phyloP scores from a whole-genome alignment of 2,888 invertebrate genomes.

The Limenitis camilla region DNA sequence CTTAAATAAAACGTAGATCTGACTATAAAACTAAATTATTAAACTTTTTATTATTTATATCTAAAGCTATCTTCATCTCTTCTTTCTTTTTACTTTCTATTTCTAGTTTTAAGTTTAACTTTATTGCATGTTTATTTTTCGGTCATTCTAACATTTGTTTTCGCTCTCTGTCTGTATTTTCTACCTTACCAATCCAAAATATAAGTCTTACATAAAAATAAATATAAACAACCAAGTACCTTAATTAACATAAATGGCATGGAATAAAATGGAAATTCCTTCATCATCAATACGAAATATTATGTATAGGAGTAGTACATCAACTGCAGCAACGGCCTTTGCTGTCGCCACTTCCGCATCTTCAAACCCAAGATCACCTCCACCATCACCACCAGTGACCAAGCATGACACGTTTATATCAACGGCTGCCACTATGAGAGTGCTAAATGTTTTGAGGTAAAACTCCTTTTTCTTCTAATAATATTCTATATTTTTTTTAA shows the following conservation, averaged over 20 bases:
- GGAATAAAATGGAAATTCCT: too few species aligned
- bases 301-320: slow-evolving; percentile 83
- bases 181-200: neutral
- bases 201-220: neutral
- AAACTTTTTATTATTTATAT: neutral
- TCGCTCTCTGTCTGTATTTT: slow-evolving; percentile 1
- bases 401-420: slow-evolving; percentile 84
- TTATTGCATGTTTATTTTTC: slow-evolving; percentile 5
- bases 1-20: neutral
- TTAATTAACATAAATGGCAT: too few species aligned
- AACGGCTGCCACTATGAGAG: slow-evolving; percentile 95
- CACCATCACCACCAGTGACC: slow-evolving; percentile 66
- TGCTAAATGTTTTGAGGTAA: slow-evolving; percentile 86
- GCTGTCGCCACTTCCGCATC: slow-evolving; percentile 93
- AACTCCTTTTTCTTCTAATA: neutral
- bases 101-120: neutral
- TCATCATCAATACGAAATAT: neutral
- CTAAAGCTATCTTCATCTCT: neutral
- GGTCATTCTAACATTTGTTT: neutral
- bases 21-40: neutral
- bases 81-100: slow-evolving; percentile 12
- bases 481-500: neutral
- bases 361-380: slow-evolving; percentile 84
- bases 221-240: neutral
- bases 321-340: slow-evolving; percentile 91